These are phyloP conservation scores for Heloderma charlesbogerti DNA, from an alignment of 2,113 vertebrate species.

Conservation along the genomic window DNA sequence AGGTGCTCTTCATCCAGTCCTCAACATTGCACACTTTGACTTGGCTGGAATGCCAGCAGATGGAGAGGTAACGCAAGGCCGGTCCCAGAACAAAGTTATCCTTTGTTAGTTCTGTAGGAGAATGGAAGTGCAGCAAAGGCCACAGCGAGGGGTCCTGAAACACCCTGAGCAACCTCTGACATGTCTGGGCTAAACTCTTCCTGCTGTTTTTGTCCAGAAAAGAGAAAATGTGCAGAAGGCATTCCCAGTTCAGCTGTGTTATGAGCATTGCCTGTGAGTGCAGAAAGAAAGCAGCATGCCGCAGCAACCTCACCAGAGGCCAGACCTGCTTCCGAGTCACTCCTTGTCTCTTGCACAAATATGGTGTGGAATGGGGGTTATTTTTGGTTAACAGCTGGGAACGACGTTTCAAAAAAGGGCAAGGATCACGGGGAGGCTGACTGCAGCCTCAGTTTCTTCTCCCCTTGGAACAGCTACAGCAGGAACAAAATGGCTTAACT, in stretches of 20 bases:
- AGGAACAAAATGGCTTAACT: conserved; percentile 22
- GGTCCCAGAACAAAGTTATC: conserved; percentile 90
- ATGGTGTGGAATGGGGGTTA: conserved; percentile 87
- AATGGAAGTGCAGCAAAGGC: conserved; percentile 85
- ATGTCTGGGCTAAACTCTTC: conserved; percentile 85
- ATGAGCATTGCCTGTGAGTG: conserved; percentile 80
- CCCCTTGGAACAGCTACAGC: conserved; percentile 30
- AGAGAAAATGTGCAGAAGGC: conserved; percentile 92
- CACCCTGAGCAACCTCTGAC: conserved; percentile 78
- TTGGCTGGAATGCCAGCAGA: conserved; percentile 92
- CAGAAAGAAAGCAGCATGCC: not conserved
- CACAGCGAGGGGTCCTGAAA: conserved; percentile 90
- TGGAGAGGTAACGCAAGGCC: conserved; percentile 83
- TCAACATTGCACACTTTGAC: conserved; percentile 94
- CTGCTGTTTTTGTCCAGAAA: conserved; percentile 93
- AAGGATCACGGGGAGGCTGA: conserved; percentile 35
- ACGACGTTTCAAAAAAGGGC: conserved; percentile 69
- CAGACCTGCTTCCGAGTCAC: conserved; percentile 15
- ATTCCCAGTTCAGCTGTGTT: conserved; percentile 88
- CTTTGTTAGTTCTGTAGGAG: conserved; percentile 85
- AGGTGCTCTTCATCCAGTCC: conserved; percentile 89
- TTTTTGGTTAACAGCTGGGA: conserved; percentile 87
- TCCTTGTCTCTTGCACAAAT: conserved; percentile 85
- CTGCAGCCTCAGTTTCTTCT: conserved; percentile 12
- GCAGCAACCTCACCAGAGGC: conserved; percentile 6